phyloP scores from a whole-genome alignment of 1,140 invertebrate genomes.

The Neodiprion virginianus region DNA sequence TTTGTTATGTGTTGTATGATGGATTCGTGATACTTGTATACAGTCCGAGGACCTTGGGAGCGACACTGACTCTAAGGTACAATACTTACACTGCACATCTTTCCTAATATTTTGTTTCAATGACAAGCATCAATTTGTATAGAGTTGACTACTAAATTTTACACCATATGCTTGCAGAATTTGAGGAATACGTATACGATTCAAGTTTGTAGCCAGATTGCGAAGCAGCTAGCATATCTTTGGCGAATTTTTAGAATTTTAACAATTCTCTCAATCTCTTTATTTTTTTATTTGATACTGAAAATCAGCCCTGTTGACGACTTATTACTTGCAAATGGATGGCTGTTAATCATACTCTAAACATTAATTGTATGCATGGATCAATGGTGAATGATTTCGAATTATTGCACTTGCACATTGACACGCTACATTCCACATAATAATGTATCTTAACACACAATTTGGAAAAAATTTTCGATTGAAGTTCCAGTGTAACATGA shows the following conservation, averaged over 20 bases:
- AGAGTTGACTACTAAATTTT: too few species aligned
- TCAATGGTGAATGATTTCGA: background rate
- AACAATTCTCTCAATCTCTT: background rate
- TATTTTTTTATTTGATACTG: background rate
- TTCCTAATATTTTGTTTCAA: background rate
- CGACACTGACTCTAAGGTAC: conserved; percentile 5
- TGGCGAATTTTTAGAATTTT: too few species aligned
- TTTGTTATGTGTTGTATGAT: background rate
- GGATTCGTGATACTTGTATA: background rate
- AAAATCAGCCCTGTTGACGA: background rate
- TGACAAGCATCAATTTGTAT: background rate
- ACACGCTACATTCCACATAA: background rate
- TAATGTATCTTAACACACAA: background rate
- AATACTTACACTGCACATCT: background rate
- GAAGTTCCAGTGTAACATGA: background rate
- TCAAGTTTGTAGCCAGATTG: too few species aligned
- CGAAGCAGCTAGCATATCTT: too few species aligned
- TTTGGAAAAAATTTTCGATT: background rate
- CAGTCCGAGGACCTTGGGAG: background rate
- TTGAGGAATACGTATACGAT: too few species aligned
- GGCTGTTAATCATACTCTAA: background rate
- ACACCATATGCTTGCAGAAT: too few species aligned
- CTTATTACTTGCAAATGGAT: background rate
- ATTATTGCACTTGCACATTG: background rate
- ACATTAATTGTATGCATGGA: background rate